Percentiles rank a stretch among this genome's conserved stretches.
phyloP scores from a whole-genome alignment of 2,888 invertebrate species.

The Eilema sororculum region DNA sequence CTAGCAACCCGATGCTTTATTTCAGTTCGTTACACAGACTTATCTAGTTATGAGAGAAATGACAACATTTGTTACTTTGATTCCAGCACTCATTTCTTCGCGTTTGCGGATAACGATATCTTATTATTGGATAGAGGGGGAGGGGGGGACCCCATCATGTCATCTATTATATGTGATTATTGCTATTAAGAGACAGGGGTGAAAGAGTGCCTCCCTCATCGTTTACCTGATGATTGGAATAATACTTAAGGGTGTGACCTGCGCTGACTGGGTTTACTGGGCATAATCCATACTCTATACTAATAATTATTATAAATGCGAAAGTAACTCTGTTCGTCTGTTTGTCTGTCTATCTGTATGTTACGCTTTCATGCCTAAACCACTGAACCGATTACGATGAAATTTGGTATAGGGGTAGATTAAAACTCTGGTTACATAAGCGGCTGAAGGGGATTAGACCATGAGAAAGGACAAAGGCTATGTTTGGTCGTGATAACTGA shows the following conservation, averaged over 20 bases:
- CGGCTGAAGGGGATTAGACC: no score
- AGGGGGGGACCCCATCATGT: not conserved
- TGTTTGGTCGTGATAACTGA: no score
- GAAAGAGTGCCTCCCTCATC: not conserved
- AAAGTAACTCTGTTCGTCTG: no score
- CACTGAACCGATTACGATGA: no score
- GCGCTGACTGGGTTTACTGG: no score
- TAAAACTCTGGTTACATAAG: no score
- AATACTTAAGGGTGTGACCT: not conserved
- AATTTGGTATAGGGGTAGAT: no score
- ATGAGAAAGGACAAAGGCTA: no score
- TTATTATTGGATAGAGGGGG: slow-evolving; percentile 23
- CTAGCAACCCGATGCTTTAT: not conserved
- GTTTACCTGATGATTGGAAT: not conserved
- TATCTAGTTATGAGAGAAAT: slow-evolving; percentile 36
- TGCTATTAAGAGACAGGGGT: slow-evolving; percentile 1
- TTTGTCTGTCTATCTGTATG: no score
- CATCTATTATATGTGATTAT: slow-evolving; percentile 10
- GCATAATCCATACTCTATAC: no score
- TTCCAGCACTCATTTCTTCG: slow-evolving; percentile 22
- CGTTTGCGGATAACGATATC: slow-evolving; percentile 27
- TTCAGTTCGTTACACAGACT: slow-evolving; percentile 23
- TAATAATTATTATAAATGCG: no score
- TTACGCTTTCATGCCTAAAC: no score
- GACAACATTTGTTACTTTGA: slow-evolving; percentile 43